Base-by-base conservation (phyloP, 2,113 vertebrate genomes). In the Archilochus colubris region DNA sequence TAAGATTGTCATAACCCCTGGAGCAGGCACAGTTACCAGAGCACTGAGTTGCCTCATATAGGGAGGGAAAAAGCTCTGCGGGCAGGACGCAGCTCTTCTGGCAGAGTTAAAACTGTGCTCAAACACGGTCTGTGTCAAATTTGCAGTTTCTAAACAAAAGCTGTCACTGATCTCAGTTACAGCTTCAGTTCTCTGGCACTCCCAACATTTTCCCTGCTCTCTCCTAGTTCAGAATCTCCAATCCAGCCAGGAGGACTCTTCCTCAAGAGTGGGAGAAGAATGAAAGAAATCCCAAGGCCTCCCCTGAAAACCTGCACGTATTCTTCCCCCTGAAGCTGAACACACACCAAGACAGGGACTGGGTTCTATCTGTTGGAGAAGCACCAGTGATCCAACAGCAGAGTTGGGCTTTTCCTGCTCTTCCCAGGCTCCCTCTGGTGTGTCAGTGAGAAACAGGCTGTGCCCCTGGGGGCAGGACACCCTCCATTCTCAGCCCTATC, bases 81-180 rank as follows among this genome's bases (percentile, higher is more conserved):
- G 0, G 63, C 54, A 90, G 67, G 23, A 82, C 78, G 85, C 16
- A 91, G 86, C 67, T 64, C 50, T 78, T 8, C 86, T 82, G 88
- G 88, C 82, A 82, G 76, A 90, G 86, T 24, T 36, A 43, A 50
- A 90, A 9, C 86, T 33, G 28, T 54, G 93, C 80, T 88, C 44
- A 73, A 94, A 84, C 81, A 68, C 91, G 91, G 68, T 81, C 93
- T 95, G 91, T 44, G 74, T 67, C 81, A 75, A 66, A 94, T 21
- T 25, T 79, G 74, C 89, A 82, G 89, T 18, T 85, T 44, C 84
- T 76, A 93, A 95, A 89, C 93, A 89, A 91, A 95, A 96, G 82
- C 87, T 87, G 93, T 84, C 86, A 58, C 83, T 89, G 77, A 28
- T 62, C 48, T 72, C 89, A n/a, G 84, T 36, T 36, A 31, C 67